These are phyloP conservation scores for Selenia dentaria DNA, from an alignment of 2,888 invertebrate genomes.

Conservation along the genomic window DNA sequence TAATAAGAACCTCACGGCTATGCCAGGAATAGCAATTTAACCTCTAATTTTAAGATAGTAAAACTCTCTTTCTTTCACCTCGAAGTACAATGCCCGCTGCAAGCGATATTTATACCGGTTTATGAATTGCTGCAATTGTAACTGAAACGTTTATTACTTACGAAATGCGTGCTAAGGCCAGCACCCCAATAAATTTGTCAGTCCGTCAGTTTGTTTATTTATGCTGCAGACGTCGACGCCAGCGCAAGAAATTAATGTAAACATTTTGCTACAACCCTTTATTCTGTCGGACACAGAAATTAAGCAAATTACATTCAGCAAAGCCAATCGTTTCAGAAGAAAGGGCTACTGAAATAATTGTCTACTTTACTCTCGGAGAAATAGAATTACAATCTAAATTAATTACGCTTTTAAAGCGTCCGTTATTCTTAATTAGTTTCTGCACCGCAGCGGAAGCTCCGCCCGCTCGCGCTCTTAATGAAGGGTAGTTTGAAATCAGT, in stretches of 20 bases:
- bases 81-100: constrained; percentile 24
- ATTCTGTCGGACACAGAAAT: constrained; percentile 76
- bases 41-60: constrained; percentile 17
- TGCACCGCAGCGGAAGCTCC: constrained; percentile 83
- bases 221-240: constrained; percentile 32
- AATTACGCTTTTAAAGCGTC: constrained; percentile 85
- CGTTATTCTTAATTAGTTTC: constrained; percentile 85
- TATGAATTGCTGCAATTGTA: constrained; percentile 39
- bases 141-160: constrained; percentile 42
- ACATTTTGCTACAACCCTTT: constrained; percentile 53
- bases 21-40: constrained; percentile 50
- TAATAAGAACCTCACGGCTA: constrained; percentile 43
- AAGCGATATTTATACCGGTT: constrained; percentile 29
- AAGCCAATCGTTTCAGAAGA: constrained; percentile 80
- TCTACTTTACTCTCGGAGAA: constrained; percentile 82
- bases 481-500: constrained; percentile 85
- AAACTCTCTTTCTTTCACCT: constrained; percentile 1
- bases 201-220: constrained; percentile 31
- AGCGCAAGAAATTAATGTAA: constrained; percentile 41
- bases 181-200: constrained; percentile 39
- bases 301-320: constrained; percentile 78
- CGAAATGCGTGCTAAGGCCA: constrained; percentile 41
- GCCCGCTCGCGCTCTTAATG: constrained; percentile 77
- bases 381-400: constrained; percentile 85
- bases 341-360: constrained; percentile 84